Evolutionary conservation across 2,888 invertebrate genomes (phyloP).

Genomic region (Philonicus albiceps): DNA sequence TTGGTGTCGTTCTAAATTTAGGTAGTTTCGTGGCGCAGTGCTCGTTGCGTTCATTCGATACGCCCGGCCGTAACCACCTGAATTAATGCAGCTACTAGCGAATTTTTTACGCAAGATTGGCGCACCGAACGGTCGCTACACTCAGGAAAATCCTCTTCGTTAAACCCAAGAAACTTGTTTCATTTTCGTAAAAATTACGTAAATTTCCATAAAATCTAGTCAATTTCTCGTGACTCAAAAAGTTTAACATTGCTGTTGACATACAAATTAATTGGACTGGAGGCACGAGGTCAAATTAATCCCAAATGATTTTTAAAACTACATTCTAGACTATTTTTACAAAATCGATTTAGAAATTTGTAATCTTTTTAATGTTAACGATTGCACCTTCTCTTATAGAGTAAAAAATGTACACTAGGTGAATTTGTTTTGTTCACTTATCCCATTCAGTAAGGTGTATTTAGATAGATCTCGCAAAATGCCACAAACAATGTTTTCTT

Average conservation of each 20-base stretch:
- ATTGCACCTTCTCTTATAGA: too few relatives aligned
- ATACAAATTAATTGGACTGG: neutral
- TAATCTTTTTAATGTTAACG: too few relatives aligned
- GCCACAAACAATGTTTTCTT: too few relatives aligned
- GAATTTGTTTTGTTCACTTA: too few relatives aligned
- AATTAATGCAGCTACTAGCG: neutral
- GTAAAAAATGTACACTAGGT: too few relatives aligned
- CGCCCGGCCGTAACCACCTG: neutral
- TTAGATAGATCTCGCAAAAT: too few relatives aligned
- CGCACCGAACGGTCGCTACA: neutral
- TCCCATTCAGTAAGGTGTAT: too few relatives aligned
- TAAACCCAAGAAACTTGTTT: neutral
- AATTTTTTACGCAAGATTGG: neutral
- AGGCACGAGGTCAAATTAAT: neutral
- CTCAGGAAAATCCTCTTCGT: neutral
- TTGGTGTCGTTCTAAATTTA: constrained; percentile 29
- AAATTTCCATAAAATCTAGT: neutral
- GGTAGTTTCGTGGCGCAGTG: neutral
- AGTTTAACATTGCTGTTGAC: neutral
- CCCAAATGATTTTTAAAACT: neutral
- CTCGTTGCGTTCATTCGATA: constrained; percentile 5
- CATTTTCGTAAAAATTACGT: neutral
- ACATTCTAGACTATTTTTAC: neutral
- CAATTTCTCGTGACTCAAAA: neutral
- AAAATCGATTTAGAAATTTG: too few relatives aligned